phyloP scores from a whole-genome alignment of 2,113 vertebrate genomes.

The Phalacrocorax aristotelis region DNA sequence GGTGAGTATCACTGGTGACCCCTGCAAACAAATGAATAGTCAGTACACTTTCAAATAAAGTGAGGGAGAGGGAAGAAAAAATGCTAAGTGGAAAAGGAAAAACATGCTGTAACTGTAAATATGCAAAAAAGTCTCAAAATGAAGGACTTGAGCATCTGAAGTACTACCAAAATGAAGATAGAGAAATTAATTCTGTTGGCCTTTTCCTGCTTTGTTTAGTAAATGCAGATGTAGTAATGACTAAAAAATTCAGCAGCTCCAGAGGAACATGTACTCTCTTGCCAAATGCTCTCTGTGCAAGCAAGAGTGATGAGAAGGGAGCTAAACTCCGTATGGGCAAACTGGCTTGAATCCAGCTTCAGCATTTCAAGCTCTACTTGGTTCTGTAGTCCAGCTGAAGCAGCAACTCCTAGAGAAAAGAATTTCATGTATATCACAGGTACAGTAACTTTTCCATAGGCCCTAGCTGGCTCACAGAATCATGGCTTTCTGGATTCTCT shows the following conservation, averaged over 20 bases:
- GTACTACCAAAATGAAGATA: background rate
- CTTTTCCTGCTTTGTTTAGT: background rate
- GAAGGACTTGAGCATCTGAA: background rate
- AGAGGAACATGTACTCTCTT: background rate
- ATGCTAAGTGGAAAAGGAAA: rapidly evolving
- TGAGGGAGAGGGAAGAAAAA: background rate
- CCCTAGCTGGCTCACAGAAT: background rate
- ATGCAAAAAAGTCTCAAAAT: background rate
- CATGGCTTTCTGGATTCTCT: background rate
- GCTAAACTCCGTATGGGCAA: background rate
- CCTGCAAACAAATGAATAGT: background rate
- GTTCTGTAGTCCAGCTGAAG: background rate
- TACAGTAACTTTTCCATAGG: background rate
- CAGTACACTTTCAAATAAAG: background rate
- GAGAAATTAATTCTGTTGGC: background rate
- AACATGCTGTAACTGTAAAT: background rate
- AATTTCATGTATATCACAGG: background rate
- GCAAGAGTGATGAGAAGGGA: background rate
- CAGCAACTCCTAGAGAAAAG: background rate
- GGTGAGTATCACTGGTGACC: background rate
- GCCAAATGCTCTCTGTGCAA: background rate
- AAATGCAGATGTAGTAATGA: background rate
- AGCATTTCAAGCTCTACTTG: background rate
- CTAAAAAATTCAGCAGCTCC: background rate
- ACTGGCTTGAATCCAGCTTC: background rate